A percentile compares a stretch with the other conserved stretches of the same genome.
Evolutionary conservation across 2,888 invertebrate species (phyloP).

Genomic region (Aleiodes leptofemur): DNA sequence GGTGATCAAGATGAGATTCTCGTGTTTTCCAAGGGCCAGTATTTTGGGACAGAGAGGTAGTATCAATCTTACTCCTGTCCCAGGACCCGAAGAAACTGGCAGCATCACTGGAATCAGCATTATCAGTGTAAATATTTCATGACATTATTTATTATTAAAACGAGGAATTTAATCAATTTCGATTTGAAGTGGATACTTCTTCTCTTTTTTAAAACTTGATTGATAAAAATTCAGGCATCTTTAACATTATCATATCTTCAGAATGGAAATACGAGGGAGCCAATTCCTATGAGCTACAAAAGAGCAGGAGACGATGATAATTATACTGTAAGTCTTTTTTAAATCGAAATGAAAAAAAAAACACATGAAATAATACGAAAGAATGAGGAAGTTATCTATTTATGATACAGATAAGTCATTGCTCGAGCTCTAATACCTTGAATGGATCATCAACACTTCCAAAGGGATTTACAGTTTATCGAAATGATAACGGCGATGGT

Average conservation of each 20-base stretch:
- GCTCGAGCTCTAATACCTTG: slow-evolving; percentile 44
- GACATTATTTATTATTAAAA: background rate
- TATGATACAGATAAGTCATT: slow-evolving; percentile 57
- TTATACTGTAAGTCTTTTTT: slow-evolving; percentile 61
- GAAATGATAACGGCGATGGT: slow-evolving; percentile 31
- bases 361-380: background rate
- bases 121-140: slow-evolving; percentile 46
- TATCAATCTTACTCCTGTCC: slow-evolving; percentile 66
- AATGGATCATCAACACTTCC: slow-evolving; percentile 52
- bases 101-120: slow-evolving; percentile 57
- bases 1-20: slow-evolving; percentile 67
- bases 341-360: slow-evolving; percentile 3
- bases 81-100: slow-evolving; percentile 60
- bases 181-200: background rate
- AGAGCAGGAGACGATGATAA: slow-evolving; percentile 63
- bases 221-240: slow-evolving; percentile 30
- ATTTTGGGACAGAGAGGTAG: slow-evolving; percentile 70
- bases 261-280: slow-evolving; percentile 63
- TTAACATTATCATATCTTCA: slow-evolving; percentile 45
- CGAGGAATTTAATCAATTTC: background rate
- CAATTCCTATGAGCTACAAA: slow-evolving; percentile 67
- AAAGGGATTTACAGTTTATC: slow-evolving; percentile 34
- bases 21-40: slow-evolving; percentile 68
- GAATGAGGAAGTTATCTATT: slow-evolving; percentile 11
- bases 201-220: background rate